Base-by-base conservation (phyloP, 2,797 vertebrate genomes). In the Hapalemur alaotrensis region DNA sequence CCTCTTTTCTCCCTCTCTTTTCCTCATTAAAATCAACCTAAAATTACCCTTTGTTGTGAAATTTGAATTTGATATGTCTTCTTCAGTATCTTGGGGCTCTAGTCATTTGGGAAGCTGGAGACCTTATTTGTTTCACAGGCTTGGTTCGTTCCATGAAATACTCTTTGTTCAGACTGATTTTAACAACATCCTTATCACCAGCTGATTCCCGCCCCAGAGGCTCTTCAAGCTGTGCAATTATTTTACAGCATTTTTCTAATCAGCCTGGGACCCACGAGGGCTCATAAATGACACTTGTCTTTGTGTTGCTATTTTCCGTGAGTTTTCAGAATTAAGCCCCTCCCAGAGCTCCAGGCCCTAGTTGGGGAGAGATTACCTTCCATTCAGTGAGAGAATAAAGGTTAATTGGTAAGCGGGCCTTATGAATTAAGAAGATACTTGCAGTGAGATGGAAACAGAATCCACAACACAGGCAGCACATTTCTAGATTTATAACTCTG, bases 331-430 rank as follows among this genome's bases (percentile, higher is more conserved):
- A 94, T 82, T 75, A 79, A 93, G 46, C 32, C 5, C 80, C 78
- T 69, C 72, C 79, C 59, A n/a, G 48, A 93, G 79, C 43, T 63
- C 32, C 38, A 23, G 38, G 30, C 23, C 59, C 70, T 70, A 8
- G 0, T 30, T 4, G 25, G n/a, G 76, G 25, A 94, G 80, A 95
- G 89, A 93, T 91, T 91, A 87, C 7, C n/a, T 96, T 84, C 50
- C 73, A 82, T 84, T 95, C 35, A 41, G 52, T 46, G 43, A 89
- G 23, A 75, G 67, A 97, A 97, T 70, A 93, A 89, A 96, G 78
- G 94, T 91, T 95, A 32, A 80, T 93, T 6, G 17, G 41, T 41
- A 70, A 92, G 23, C 38, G 82, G 32, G 84, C 79, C 35, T 32
- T 67, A 12, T 48, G 70, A 84, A 93, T 94, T 83, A 91, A 90